Conservation (phyloP, 2,113 vertebrate genomes). For the Phylloscopus whistleri region DNA sequence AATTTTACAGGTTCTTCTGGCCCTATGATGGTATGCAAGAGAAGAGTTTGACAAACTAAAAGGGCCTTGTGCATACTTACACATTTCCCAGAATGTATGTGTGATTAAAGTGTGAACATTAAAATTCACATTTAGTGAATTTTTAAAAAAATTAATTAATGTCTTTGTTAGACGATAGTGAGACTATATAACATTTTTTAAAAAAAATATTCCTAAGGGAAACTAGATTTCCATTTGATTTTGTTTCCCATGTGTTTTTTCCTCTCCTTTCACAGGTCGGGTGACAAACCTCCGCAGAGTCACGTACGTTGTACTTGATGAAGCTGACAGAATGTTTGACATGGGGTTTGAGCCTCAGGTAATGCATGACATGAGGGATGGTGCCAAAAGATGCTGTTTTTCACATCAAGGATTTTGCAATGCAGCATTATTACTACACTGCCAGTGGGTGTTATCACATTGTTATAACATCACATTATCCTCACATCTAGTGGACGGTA, state of each 20-base stretch:
- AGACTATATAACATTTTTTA: conserved; percentile 66
- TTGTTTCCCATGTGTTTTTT: conserved; percentile 71
- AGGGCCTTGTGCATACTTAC: conserved; percentile 77
- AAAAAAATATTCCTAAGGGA: conserved; percentile 55
- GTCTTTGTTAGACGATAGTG: conserved; percentile 59
- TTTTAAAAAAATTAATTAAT: conserved; percentile 51
- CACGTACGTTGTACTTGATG: conserved; percentile 95
- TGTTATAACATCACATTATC: not conserved
- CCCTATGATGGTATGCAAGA: conserved; percentile 97
- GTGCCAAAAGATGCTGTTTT: not conserved
- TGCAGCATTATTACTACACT: rapidly evolving
- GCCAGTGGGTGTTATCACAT: not conserved
- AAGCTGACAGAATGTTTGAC: conserved; percentile 99
- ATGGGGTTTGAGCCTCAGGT: conserved; percentile 99
- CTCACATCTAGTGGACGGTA: not conserved
- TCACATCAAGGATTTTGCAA: not conserved
- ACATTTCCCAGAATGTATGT: conserved; percentile 70
- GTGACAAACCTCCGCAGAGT: conserved; percentile 95
- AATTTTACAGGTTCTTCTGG: conserved; percentile 96
- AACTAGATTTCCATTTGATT: conserved; percentile 62
- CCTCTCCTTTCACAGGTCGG: conserved; percentile 81
- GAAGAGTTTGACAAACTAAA: conserved; percentile 79
- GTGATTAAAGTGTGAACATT: conserved; percentile 67
- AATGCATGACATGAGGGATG: not conserved
- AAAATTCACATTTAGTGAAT: conserved; percentile 69